Conservation (phyloP, 2,888 invertebrate genomes). For the Cantharis nigra region DNA sequence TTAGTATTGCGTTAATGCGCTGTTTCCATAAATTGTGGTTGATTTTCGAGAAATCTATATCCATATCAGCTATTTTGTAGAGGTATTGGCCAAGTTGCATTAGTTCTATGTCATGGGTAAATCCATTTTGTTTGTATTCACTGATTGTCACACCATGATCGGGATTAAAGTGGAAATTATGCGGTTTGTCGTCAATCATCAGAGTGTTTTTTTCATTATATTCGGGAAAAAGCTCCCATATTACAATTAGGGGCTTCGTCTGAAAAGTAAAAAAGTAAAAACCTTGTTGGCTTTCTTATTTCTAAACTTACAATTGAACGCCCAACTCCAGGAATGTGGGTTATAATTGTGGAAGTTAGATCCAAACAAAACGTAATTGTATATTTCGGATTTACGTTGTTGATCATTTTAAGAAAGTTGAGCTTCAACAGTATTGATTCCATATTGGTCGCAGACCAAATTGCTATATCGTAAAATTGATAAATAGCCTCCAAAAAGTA, state of each 20-base stretch:
- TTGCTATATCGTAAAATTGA: not conserved
- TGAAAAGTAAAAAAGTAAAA: not conserved
- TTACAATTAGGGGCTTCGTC: not conserved
- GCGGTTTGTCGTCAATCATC: not conserved
- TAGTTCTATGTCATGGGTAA: not conserved
- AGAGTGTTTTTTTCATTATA: not conserved
- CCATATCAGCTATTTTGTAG: not conserved
- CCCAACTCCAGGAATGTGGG: not conserved
- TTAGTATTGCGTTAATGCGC: not conserved
- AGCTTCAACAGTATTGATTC: not conserved
- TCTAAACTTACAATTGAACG: not conserved
- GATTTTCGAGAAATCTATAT: not conserved
- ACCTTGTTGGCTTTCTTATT: too few species aligned
- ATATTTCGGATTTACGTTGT: not conserved
- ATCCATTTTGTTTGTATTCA: not conserved
- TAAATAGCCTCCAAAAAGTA: not conserved
- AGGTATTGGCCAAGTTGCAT: not conserved
- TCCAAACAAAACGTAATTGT: not conserved
- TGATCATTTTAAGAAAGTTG: not conserved
- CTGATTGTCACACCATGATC: not conserved
- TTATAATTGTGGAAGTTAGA: not conserved
- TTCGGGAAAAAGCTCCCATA: not conserved
- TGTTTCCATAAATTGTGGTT: not conserved
- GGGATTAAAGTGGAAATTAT: not conserved
- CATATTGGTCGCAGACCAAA: not conserved